Evolutionary conservation across 2,797 vertebrate genomes (phyloP).

Genomic region (Arvicola amphibius): DNA sequence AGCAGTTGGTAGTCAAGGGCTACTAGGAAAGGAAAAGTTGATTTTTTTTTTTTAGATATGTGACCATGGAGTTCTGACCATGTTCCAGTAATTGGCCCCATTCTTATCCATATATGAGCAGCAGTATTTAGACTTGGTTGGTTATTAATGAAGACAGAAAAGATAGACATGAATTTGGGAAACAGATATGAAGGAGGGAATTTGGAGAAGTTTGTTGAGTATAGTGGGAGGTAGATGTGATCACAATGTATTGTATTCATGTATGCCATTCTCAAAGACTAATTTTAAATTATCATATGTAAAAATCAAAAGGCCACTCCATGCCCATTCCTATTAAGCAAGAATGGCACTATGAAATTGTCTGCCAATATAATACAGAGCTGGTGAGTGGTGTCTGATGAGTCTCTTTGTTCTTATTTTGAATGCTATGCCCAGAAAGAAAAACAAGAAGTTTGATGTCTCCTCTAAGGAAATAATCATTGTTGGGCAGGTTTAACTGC

Average conservation of each 20-base stretch:
- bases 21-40: not conserved
- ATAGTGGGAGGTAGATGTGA: not conserved
- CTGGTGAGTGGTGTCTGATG: not conserved
- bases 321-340: not conserved
- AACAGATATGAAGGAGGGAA: not conserved
- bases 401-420: conserved; percentile 49
- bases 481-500: not conserved
- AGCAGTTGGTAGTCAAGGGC: not conserved
- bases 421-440: conserved; percentile 34
- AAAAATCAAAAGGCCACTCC: not conserved
- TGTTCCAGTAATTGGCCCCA: no score
- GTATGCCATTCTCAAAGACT: not conserved
- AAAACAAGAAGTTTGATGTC: conserved; percentile 38
- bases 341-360: not conserved
- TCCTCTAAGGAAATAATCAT: not conserved
- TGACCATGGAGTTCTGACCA: not conserved
- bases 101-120: no score
- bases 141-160: not conserved
- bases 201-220: not conserved
- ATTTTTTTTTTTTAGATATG: not conserved
- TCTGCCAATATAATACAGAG: not conserved
- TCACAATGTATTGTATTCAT: not conserved
- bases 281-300: not conserved
- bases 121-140: not conserved
- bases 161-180: not conserved